These are phyloP conservation scores for Drosophila punjabiensis DNA, from an alignment of 1,140 invertebrate species.

Conservation along the genomic window DNA sequence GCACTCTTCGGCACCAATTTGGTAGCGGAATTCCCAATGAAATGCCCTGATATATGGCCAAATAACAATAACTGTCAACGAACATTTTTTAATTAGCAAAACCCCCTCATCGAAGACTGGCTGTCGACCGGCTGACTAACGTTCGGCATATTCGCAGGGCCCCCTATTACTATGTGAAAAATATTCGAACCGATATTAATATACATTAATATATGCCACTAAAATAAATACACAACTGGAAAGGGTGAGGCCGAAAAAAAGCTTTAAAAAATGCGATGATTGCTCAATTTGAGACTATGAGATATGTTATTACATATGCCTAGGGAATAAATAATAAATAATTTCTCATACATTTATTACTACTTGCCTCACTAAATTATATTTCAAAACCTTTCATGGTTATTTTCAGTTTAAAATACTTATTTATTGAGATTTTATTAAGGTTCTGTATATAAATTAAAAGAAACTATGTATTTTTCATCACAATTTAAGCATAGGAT, in stretches of 20 bases:
- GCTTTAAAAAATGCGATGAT: background rate
- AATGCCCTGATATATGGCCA: conserved; percentile 81
- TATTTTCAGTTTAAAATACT: background rate
- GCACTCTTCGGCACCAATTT: conserved; percentile 62
- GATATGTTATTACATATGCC: background rate
- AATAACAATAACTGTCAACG: conserved; percentile 81
- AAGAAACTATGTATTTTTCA: background rate
- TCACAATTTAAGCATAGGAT: no score
- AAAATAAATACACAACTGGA: conserved; percentile 54
- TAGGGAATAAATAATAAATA: no score
- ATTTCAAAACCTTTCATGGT: background rate
- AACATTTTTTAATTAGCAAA: conserved; percentile 80
- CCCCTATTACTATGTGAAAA: conserved; percentile 54
- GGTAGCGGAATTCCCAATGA: conserved; percentile 77
- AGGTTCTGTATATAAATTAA: background rate
- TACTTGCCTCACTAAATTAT: no score
- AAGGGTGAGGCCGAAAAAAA: background rate
- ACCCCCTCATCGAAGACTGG: conserved; percentile 28
- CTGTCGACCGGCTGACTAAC: conserved; percentile 35
- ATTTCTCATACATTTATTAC: background rate
- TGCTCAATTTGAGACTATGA: conserved; percentile 5
- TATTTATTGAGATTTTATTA: background rate
- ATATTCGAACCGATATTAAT: conserved; percentile 42
- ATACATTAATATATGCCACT: conserved; percentile 60
- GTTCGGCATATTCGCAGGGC: conserved; percentile 38